Evolutionary conservation across 1,140 invertebrate species (phyloP).

Genomic region (Plutomurus gul): DNA sequence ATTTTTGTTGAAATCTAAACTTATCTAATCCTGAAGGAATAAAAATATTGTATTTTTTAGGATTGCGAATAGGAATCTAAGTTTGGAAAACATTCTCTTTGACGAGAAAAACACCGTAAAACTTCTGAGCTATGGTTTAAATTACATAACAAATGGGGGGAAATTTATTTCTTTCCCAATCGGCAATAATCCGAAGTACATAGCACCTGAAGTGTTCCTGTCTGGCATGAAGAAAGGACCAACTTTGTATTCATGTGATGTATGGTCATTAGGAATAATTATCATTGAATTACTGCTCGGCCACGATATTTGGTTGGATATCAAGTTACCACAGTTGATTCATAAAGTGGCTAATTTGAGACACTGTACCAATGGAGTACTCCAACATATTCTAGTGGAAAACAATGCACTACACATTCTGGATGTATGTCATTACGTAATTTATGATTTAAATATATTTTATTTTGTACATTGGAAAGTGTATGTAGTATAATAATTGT

Average conservation of each 20-base stretch:
- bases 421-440: constrained; percentile 60
- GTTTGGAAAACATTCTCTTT: constrained; percentile 81
- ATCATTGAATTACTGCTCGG: constrained; percentile 74
- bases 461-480: background rate
- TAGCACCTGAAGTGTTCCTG: constrained; percentile 82
- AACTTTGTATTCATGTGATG: constrained; percentile 64
- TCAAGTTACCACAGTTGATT: constrained; percentile 73
- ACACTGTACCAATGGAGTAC: constrained; percentile 65
- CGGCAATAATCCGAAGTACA: constrained; percentile 79
- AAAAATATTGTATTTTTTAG: constrained; percentile 52
- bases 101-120: constrained; percentile 74
- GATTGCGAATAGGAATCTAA: constrained; percentile 79
- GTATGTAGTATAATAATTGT: background rate
- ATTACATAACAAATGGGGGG: constrained; percentile 85
- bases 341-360: constrained; percentile 75
- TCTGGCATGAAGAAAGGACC: constrained; percentile 57
- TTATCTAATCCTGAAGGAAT: constrained; percentile 10
- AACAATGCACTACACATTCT: constrained; percentile 70
- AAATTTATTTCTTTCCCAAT: constrained; percentile 88
- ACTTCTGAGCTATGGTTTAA: constrained; percentile 89
- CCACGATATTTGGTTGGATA: constrained; percentile 67
- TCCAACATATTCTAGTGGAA: constrained; percentile 76
- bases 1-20: too few relatives aligned
- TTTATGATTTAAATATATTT: background rate
- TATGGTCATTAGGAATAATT: constrained; percentile 90